Base-by-base conservation (phyloP, 2,888 invertebrate species). In the Apamea anceps region DNA sequence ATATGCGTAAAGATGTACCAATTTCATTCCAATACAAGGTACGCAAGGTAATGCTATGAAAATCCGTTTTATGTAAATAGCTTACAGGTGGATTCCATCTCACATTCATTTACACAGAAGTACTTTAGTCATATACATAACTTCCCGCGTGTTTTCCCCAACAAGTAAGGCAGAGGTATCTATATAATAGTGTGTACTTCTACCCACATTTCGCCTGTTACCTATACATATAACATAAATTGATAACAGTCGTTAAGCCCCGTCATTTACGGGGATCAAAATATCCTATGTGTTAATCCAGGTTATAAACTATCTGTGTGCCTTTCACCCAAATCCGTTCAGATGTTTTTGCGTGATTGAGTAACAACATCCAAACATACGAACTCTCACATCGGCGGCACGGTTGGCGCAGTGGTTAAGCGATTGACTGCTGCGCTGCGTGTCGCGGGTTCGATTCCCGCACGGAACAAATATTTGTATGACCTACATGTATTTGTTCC, bases 11-110 rank as follows among this genome's bases (percentile, higher is more conserved):
- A 75, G 51, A 66, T 48, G 48, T 45, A 48, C 82, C 75, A 75
- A 66, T 82, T 66, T 66, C 18, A 57, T 81, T 57, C 37, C 37
- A 82, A 60, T 82, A 57, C 13, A 74, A 2, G 37, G 18, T 37
- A 48, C 18, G 45, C 1, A 66, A 75, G 32, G 76, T 60, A 82
- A 67, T 48, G 66, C 82, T 32, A 77, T 12, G 45, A 77, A 83
- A 73, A 85, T 73, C 86, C 68, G 67, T 62, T 83, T 76, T 80
- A 83, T 68, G 77, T 62, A 83, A 80, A 83, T 80, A 83, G 25
- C 67, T 77, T 83, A 68, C 66, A 76, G 77, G 51, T 76, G 80
- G 42, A 76, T 76, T 45, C 42, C 51, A 67, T 67, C 60, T 82
- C 77, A 80, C 60, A 82, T 75, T 82, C 21, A 76, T 80, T 80